Evolutionary conservation across 1,140 invertebrate genomes (phyloP).

Genomic region (Pogonus chalceus): DNA sequence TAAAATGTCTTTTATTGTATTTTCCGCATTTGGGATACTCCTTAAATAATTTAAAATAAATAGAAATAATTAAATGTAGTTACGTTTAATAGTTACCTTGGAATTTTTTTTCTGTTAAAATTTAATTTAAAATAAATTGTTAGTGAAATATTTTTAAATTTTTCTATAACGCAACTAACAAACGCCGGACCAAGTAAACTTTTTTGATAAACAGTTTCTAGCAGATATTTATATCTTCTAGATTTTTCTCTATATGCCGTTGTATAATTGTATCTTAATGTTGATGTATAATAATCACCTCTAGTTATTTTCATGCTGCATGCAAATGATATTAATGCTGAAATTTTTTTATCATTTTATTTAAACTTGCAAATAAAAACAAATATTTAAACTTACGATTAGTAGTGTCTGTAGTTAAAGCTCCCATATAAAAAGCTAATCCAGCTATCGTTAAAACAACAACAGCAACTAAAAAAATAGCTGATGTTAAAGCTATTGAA

Average conservation of each 20-base stretch:
- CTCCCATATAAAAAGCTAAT: slow-evolving; percentile 66
- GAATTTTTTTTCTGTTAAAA: slow-evolving; percentile 63
- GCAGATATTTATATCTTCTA: slow-evolving; percentile 43
- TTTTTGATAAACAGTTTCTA: slow-evolving; percentile 38
- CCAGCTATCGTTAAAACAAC: slow-evolving; percentile 62
- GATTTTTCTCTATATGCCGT: slow-evolving; percentile 47
- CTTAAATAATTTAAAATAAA: slow-evolving; percentile 33
- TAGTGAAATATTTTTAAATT: slow-evolving; percentile 57
- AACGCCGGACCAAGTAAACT: slow-evolving; percentile 51
- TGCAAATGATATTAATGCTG: slow-evolving; percentile 56
- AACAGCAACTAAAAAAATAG: slow-evolving; percentile 56
- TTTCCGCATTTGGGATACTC: slow-evolving; percentile 52
- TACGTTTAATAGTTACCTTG: slow-evolving; percentile 38
- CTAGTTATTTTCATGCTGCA: slow-evolving; percentile 54
- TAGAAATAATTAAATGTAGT: slow-evolving; percentile 11
- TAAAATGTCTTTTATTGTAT: slow-evolving; percentile 53
- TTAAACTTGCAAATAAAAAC: slow-evolving; percentile 9
- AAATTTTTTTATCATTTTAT: slow-evolving; percentile 19
- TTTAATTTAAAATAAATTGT: slow-evolving; percentile 65
- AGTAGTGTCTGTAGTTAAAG: slow-evolving; percentile 41
- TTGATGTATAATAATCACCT: slow-evolving; percentile 55
- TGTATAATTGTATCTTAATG: slow-evolving; percentile 45
- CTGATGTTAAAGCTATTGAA: slow-evolving; percentile 53
- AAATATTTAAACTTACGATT: slow-evolving; percentile 33
- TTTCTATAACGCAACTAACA: slow-evolving; percentile 51